A percentile compares a stretch with the other conserved stretches of the same genome.
Conservation (phyloP, 2,888 invertebrate species). For the Pediacus dermestoides region DNA sequence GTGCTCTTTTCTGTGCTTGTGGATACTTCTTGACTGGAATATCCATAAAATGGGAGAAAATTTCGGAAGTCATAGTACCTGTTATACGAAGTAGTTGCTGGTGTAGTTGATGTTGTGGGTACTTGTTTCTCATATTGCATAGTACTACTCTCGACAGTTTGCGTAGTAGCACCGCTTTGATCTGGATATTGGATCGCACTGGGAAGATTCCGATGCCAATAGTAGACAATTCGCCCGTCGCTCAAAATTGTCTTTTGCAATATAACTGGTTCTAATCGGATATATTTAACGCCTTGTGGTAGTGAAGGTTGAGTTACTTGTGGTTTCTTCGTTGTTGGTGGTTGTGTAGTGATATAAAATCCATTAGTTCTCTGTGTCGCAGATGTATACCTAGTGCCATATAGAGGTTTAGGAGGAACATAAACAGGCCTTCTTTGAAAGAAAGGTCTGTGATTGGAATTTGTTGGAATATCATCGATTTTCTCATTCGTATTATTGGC, state of each 20-base stretch:
- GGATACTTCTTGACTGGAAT: too few relatives aligned
- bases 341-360: slow-evolving; percentile 36
- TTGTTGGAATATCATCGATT: not conserved
- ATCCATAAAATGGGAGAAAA: slow-evolving; percentile 21
- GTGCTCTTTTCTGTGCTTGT: slow-evolving; percentile 18
- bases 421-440: slow-evolving; percentile 18
- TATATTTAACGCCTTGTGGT: slow-evolving; percentile 36
- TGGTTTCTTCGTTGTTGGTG: slow-evolving; percentile 22
- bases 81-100: slow-evolving; percentile 19
- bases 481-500: slow-evolving; percentile 14
- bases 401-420: slow-evolving; percentile 16
- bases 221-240: slow-evolving; percentile 44
- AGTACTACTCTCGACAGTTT: too few relatives aligned
- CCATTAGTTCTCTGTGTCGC: slow-evolving; percentile 27
- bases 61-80: slow-evolving; percentile 15
- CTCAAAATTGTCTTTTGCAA: slow-evolving; percentile 44
- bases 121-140: slow-evolving; percentile 13
- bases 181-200: slow-evolving; percentile 27
- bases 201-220: slow-evolving; percentile 44
- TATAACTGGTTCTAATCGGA: slow-evolving; percentile 46
- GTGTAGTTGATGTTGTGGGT: slow-evolving; percentile 15
- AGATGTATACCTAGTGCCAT: slow-evolving; percentile 18
- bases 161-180: too few relatives aligned
- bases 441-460: slow-evolving; percentile 3
- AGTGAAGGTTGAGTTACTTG: slow-evolving; percentile 15